phyloP scores from a whole-genome alignment of 2,797 vertebrate genomes.

The Peromyscus melanophrys region DNA sequence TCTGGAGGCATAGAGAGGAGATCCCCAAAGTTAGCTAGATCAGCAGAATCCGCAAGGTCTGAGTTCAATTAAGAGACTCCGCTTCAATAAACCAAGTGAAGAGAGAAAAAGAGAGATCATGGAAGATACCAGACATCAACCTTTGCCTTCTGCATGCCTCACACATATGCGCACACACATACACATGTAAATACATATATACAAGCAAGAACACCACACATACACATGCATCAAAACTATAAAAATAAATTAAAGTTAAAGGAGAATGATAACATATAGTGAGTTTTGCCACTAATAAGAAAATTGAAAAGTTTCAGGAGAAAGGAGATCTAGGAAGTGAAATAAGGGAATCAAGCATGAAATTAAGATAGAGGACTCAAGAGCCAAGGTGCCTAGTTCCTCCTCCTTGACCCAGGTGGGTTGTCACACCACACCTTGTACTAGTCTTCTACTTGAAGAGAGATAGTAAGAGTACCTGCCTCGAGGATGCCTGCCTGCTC shows the following conservation, averaged over 20 bases:
- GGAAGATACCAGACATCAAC: too few relatives aligned
- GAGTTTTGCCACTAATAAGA: not conserved
- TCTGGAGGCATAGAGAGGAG: not conserved
- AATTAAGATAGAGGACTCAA: not conserved
- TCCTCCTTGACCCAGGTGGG: not conserved
- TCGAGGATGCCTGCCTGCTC: not conserved
- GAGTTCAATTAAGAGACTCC: not conserved
- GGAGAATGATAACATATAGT: not conserved
- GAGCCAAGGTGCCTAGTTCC: not conserved
- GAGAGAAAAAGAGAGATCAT: not conserved
- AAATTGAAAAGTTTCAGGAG: not conserved
- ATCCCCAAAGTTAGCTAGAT: not conserved
- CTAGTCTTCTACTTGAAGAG: not conserved
- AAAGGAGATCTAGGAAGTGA: not conserved
- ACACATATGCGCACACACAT: not conserved
- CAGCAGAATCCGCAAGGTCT: not conserved
- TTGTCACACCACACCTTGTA: not conserved
- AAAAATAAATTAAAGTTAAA: not conserved
- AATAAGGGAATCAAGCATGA: not conserved
- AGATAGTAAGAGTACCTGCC: not conserved
- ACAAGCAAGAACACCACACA: not conserved
- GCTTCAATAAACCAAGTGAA: not conserved
- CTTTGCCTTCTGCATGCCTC: not conserved
- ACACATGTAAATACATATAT: not conserved
- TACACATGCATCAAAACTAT: not conserved